Evolutionary conservation across 2,797 vertebrate genomes (phyloP), one percentile per base, ranked within the genome.

Genomic region (Cossypha heuglini): DNA sequence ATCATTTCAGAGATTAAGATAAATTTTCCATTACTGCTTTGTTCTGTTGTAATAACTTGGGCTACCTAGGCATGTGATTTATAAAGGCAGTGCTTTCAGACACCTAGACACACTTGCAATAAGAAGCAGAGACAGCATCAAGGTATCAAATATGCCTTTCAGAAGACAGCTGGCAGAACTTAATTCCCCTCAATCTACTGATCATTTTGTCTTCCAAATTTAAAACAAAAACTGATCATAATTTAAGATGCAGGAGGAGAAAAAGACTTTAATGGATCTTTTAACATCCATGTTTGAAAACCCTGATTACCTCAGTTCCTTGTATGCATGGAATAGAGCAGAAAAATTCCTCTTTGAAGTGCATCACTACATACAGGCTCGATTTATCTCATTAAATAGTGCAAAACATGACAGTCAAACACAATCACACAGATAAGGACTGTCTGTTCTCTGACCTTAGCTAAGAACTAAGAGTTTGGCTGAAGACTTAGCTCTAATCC

Each of bases 1-100:
- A 87, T 74, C 66, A 90, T 93, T 83, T 91, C 67, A 92, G 77
- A 90, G 51, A 84, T 33, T 19, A 86, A 86, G 49, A 86, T 19
- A 80, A 58, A 59, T 75, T 87, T 91, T 62, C 52, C 57, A 89
- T 77, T 94, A 77, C 9, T 74, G 35, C 24, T 89, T 69, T 82
- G 13, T 88, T 92, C 75, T 81, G 37, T n/a, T 84, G 11, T 40
- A 82, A 84, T 40, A 79, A 57, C 18, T 49, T 79, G 35, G 45
- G 22, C 35, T 35, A 75, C 35, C 14, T 37, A 63, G 29, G 45
- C 37, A n/a, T 72, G 84, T 88, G 54, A 84, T 54, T 62, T 62
- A 61, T 11, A 87, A 87, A 85, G 40, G 9, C 14, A 63, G 16
- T 58, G 52, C 46, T 82, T 19, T 9, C 52, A 80, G 57, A 19